A percentile compares a stretch with the other conserved stretches of the same genome.
Conservation (phyloP, 1,140 invertebrate species). For the Cydia strobilella region DNA sequence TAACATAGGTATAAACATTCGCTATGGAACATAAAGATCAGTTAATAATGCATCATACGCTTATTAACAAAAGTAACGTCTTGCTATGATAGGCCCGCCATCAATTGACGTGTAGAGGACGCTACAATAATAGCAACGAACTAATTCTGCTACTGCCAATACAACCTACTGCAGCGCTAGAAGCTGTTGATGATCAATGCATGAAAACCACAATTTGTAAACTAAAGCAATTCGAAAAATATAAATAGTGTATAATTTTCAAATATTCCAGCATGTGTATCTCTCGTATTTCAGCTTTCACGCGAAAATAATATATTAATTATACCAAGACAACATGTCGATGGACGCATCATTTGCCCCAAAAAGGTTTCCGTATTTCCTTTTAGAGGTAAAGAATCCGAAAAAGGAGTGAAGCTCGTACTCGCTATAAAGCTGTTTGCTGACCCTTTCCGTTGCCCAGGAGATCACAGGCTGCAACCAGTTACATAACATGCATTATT, state of each 20-base stretch:
- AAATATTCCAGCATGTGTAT: not conserved
- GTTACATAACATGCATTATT: conserved; percentile 77
- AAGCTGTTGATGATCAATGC: not conserved
- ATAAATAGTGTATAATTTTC: not conserved
- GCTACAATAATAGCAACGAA: conserved; percentile 30
- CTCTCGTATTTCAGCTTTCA: not conserved
- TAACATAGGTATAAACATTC: not conserved
- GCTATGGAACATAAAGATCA: not conserved
- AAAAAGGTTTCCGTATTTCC: not conserved
- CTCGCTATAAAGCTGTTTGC: not conserved
- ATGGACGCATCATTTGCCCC: not conserved
- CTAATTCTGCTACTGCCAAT: conserved; percentile 29
- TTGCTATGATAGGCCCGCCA: conserved; percentile 29
- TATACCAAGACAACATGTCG: not conserved
- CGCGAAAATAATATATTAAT: not conserved
- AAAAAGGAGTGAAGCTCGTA: not conserved
- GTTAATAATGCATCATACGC: conserved; percentile 27
- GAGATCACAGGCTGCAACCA: conserved; percentile 66
- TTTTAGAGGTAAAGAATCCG: not conserved
- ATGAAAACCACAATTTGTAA: not conserved
- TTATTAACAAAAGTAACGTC: conserved; percentile 25
- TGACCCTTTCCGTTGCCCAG: conserved; percentile 30
- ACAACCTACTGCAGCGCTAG: conserved; percentile 24
- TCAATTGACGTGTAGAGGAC: conserved; percentile 31
- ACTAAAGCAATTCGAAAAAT: not conserved